Evolutionary conservation across 2,888 invertebrate genomes (phyloP).

Genomic region (Junonia oenone): DNA sequence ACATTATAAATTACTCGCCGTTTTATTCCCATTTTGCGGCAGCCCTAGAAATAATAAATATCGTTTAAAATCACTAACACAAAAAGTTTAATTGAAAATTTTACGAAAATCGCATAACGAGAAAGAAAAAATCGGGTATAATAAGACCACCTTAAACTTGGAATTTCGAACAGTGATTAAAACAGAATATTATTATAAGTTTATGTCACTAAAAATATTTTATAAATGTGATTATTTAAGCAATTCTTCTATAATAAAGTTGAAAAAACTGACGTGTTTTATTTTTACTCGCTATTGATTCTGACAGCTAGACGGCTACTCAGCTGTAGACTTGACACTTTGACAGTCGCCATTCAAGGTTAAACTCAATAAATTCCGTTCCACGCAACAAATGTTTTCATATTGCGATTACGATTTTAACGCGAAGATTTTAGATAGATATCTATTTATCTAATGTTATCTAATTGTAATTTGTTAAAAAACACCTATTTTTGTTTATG

Average conservation of each 20-base stretch:
- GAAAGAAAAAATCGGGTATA: not conserved
- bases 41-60: slow-evolving; percentile 41
- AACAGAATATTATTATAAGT: not conserved
- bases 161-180: not conserved
- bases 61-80: slow-evolving; percentile 9
- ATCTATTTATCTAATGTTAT: no score
- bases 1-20: slow-evolving; percentile 27
- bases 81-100: slow-evolving; percentile 11
- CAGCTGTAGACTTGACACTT: slow-evolving; percentile 31
- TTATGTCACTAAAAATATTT: not conserved
- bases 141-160: not conserved
- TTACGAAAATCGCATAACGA: slow-evolving; percentile 27
- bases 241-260: slow-evolving; percentile 32
- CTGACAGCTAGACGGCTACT: slow-evolving; percentile 7
- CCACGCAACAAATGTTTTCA: slow-evolving; percentile 29
- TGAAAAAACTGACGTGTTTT: slow-evolving; percentile 62
- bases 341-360: slow-evolving; percentile 25
- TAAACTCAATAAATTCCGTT: slow-evolving; percentile 7
- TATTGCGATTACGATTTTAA: not conserved
- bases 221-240: slow-evolving; percentile 11
- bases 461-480: no score
- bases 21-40: slow-evolving; percentile 37
- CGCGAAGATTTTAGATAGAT: no score
- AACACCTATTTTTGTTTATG: no score
- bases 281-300: slow-evolving; percentile 42